A percentile compares a stretch with the other conserved stretches of the same genome.
These are phyloP conservation scores for Sebastes cheni DNA, from an alignment of 2,797 vertebrate species.

Conservation along the genomic window DNA sequence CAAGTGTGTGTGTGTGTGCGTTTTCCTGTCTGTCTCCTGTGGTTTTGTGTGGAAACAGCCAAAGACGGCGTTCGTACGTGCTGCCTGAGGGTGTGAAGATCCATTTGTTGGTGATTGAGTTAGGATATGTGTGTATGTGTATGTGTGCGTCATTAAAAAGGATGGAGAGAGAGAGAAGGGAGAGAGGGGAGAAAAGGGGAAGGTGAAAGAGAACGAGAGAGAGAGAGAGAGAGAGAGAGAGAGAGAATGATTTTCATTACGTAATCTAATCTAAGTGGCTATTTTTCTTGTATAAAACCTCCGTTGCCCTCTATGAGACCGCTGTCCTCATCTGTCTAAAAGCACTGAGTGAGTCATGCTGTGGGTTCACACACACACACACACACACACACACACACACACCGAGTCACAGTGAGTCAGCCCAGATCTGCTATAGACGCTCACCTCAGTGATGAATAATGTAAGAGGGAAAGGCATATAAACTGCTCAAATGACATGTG, in stretches of 20 bases:
- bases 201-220: background rate
- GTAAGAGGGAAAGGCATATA: conserved; percentile 67
- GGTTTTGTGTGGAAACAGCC: conserved; percentile 7
- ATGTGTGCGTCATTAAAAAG: conserved; percentile 22
- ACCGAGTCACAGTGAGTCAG: conserved; percentile 80
- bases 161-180: background rate
- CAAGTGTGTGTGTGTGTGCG: background rate
- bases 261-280: conserved; percentile 77
- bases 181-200: background rate
- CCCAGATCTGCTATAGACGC: conserved; percentile 71
- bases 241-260: conserved; percentile 66
- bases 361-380: conserved; percentile 46
- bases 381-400: conserved; percentile 26
- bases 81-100: conserved; percentile 61
- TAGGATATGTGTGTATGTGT: conserved; percentile 14
- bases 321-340: conserved; percentile 82
- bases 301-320: conserved; percentile 69
- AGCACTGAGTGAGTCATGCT: conserved; percentile 80
- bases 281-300: conserved; percentile 78
- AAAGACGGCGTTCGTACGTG: conserved; percentile 1
- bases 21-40: background rate
- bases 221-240: background rate
- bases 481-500: conserved; percentile 73
- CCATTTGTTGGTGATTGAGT: conserved; percentile 69
- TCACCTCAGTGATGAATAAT: conserved; percentile 83